These are phyloP conservation scores for Eumeta japonica DNA, from an alignment of 1,140 invertebrate genomes.

Conservation along the genomic window DNA sequence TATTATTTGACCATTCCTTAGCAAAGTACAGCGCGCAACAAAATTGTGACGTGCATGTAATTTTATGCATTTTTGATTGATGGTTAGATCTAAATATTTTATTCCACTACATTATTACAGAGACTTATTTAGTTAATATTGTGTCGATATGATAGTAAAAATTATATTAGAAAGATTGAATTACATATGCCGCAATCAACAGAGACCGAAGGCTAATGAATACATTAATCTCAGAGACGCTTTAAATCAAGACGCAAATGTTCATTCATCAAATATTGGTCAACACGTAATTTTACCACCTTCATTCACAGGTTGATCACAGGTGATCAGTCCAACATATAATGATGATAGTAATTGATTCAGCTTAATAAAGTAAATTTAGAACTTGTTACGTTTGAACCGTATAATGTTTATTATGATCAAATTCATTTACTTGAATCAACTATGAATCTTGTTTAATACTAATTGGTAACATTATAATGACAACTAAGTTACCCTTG, in stretches of 20 bases:
- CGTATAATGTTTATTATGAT: too few species aligned
- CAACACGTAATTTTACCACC: constrained; percentile 5
- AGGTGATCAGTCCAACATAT: too few species aligned
- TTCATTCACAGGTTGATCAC: constrained; percentile 6
- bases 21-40: constrained; percentile 21
- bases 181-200: too few species aligned
- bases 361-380: too few species aligned
- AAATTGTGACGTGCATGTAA: too few species aligned
- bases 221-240: constrained; percentile 18
- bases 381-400: too few species aligned
- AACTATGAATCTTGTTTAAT: too few species aligned
- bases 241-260: constrained; percentile 14
- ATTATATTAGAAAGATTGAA: constrained; percentile 19
- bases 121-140: constrained; percentile 20
- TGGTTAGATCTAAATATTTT: constrained; percentile 17
- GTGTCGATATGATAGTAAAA: constrained; percentile 21
- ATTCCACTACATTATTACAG: constrained; percentile 19
- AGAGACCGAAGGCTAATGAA: constrained; percentile 13
- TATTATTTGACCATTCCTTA: too few species aligned
- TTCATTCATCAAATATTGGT: constrained; percentile 12
- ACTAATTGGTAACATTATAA: too few species aligned
- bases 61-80: constrained; percentile 17
- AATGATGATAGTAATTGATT: too few species aligned
- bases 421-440: too few species aligned
- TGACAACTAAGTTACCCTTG: too few species aligned